Evolutionary conservation across 2,888 invertebrate species (phyloP), one percentile per base, ranked within the genome.

Genomic region (Caenorhabditis sp.): DNA sequence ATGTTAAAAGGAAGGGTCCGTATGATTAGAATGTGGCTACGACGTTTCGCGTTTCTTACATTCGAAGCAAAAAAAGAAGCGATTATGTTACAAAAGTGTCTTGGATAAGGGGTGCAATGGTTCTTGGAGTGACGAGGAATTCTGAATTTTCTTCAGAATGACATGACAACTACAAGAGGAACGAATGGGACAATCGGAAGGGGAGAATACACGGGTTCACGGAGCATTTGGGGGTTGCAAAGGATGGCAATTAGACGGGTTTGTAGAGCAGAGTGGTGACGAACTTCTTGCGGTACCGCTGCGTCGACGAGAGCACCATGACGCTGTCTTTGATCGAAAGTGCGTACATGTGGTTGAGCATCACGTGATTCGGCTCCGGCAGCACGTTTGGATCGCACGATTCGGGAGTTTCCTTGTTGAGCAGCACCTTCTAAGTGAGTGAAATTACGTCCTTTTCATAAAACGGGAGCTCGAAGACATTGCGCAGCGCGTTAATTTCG

Each of bases 311-410:
- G 35, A 99, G 92, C 39, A 99, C 99, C 98, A 99, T 99, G 3
- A 99, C 99, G 58, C 98, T 98, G 90, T 99, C 99, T 62, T 98
- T 98, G 88, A 99, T 99, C 58, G 97, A 98, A 80, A 99, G 92
- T 13, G 99, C 99, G 90, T 99, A 99, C 68, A 99, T 92, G 91
- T 99, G 99, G 91, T 99, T 99, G 89, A 99, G 92, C 99, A 99
- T 99, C 32, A 99, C 99, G 90, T 99, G 99, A 90, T 98, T 99
- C 59, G 99, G 99, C 91, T 99, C 98, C 17, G 99, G 99, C 85
- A 99, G 91, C 85, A 99, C 92, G 53, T 97, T 97, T 55, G 99
- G 99, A 90, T 99, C 99, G 91, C 97, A 97, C 94, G 95, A 95
- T 78, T 96, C 91, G 65, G 97, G 96, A 56, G 97, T 97, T 90